These are phyloP conservation scores for Cotesia vestalis DNA, from an alignment of 1,140 invertebrate genomes.

Conservation along the genomic window DNA sequence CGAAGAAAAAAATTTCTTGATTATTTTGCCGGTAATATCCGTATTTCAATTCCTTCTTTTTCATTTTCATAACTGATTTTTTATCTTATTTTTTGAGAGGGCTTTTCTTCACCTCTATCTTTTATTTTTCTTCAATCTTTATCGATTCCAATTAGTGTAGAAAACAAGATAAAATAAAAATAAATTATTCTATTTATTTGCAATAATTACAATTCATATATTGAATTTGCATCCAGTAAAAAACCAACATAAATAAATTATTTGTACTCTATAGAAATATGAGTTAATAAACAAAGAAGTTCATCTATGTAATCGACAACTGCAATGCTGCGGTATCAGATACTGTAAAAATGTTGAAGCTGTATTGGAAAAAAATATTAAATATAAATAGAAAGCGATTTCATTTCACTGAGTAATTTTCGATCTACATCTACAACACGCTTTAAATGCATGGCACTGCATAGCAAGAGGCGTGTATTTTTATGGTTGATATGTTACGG, in stretches of 20 bases:
- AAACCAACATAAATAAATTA: too few relatives aligned
- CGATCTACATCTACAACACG: slow-evolving; percentile 1
- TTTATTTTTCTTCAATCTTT: background rate
- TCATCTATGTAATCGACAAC: too few relatives aligned
- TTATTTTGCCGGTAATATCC: background rate
- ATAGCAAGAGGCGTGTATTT: slow-evolving; percentile 9
- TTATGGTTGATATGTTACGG: slow-evolving; percentile 18
- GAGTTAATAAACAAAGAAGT: too few relatives aligned
- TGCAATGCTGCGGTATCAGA: too few relatives aligned
- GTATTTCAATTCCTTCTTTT: background rate
- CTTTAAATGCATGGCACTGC: background rate
- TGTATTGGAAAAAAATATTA: background rate
- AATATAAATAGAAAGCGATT: slow-evolving; percentile 7
- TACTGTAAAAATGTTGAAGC: background rate
- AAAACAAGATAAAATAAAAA: too few relatives aligned
- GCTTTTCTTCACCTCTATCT: background rate
- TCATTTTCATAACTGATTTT: background rate
- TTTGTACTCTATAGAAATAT: too few relatives aligned
- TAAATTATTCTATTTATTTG: too few relatives aligned
- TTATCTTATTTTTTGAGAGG: background rate
- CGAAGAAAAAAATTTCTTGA: background rate
- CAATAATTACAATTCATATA: too few relatives aligned
- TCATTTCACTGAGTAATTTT: slow-evolving; percentile 36
- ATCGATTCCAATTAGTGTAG: too few relatives aligned
- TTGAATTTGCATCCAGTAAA: too few relatives aligned